These are phyloP conservation scores for Oppia nitens DNA, from an alignment of 1,140 invertebrate species.

Conservation along the genomic window DNA sequence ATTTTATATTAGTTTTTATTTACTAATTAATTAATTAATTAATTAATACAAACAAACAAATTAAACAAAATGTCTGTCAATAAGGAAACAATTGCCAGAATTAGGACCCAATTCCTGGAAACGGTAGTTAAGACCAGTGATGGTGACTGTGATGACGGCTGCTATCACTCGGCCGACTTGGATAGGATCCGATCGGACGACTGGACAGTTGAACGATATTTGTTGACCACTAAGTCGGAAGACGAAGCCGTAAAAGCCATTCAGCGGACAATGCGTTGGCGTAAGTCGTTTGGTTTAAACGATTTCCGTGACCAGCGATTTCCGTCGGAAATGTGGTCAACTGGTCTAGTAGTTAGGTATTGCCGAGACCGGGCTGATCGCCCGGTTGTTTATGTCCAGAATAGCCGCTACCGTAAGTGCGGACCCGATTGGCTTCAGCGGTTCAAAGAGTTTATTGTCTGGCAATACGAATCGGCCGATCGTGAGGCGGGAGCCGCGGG, in stretches of 20 bases:
- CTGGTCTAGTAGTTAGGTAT: not conserved
- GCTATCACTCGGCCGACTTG: not conserved
- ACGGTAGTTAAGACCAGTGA: not conserved
- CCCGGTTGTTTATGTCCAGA: not conserved
- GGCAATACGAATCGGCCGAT: not conserved
- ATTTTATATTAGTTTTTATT: too few relatives aligned
- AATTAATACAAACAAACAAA: too few relatives aligned
- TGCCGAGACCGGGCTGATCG: not conserved
- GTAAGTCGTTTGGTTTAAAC: not conserved
- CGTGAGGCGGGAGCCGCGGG: conserved; percentile 4
- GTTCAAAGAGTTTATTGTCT: not conserved
- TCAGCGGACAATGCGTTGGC: not conserved
- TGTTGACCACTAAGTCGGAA: not conserved
- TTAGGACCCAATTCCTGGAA: not conserved
- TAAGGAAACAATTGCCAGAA: not conserved
- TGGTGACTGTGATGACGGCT: not conserved
- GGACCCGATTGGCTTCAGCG: not conserved
- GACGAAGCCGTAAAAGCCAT: not conserved
- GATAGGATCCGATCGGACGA: not conserved
- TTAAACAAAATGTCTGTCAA: not conserved
- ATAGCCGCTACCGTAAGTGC: not conserved
- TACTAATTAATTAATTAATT: too few relatives aligned
- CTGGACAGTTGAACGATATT: not conserved
- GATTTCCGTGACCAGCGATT: not conserved
- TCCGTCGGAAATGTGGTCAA: not conserved